Evolutionary conservation across 53 echinoderm and acorn worm genomes (phyloP).

Genomic region (Henricia sp.): DNA sequence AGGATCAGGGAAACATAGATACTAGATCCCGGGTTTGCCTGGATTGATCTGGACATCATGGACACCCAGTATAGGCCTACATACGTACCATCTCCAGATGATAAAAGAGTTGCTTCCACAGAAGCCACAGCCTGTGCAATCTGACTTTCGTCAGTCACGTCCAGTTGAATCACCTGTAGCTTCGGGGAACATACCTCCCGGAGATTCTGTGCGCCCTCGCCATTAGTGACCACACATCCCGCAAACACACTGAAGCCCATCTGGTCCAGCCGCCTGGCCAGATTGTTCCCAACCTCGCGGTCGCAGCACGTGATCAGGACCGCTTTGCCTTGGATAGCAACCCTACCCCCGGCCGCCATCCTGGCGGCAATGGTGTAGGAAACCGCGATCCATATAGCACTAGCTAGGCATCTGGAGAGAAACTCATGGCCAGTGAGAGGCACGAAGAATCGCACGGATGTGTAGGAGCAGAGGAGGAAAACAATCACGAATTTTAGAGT

Average conservation of each 20-base stretch:
- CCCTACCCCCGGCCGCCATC: not conserved
- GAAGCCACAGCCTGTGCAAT: constrained; percentile 41
- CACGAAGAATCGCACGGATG: constrained; percentile 1
- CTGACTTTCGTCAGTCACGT: constrained; percentile 68
- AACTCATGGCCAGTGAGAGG: constrained; percentile 16
- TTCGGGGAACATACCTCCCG: constrained; percentile 5
- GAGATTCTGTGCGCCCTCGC: constrained; percentile 45
- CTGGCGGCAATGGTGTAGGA: constrained; percentile 15
- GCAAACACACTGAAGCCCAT: constrained; percentile 77
- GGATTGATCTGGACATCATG: too few species aligned
- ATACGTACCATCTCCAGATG: constrained; percentile 62
- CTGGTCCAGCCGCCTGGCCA: constrained; percentile 60
- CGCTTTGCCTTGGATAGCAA: constrained; percentile 54
- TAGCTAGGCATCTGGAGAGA: constrained; percentile 12
- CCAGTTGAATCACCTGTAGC: constrained; percentile 63
- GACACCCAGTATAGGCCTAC: too few species aligned
- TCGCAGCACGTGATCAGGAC: constrained; percentile 82
- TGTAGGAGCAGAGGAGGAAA: constrained; percentile 24
- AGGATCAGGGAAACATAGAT: too few species aligned
- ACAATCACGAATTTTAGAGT: not conserved
- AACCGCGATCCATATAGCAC: not conserved
- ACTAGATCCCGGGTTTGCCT: too few species aligned
- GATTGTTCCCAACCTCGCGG: constrained; percentile 72
- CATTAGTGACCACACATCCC: constrained; percentile 51
- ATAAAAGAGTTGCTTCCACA: constrained; percentile 34